Evolutionary conservation across 2,113 vertebrate genomes (phyloP).

Genomic region (Anolis carolinensis): DNA sequence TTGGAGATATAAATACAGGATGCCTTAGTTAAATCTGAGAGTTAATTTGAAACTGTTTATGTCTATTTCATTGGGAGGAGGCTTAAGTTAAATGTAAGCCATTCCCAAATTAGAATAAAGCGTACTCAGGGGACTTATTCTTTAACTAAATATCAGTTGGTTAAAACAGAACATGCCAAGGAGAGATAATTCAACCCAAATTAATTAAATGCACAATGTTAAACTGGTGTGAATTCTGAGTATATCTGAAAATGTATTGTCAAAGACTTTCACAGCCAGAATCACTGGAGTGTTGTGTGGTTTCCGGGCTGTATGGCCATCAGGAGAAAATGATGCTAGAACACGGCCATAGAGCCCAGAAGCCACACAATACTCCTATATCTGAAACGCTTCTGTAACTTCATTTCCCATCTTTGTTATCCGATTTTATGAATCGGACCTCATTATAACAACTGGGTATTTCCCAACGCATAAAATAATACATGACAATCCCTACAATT

Average conservation of each 20-base stretch:
- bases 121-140: background rate
- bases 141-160: conserved; percentile 22
- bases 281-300: too few relatives aligned
- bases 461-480: background rate
- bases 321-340: too few relatives aligned
- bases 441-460: background rate
- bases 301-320: too few relatives aligned
- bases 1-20: conserved; percentile 2
- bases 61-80: background rate
- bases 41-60: background rate
- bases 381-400: background rate
- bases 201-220: background rate
- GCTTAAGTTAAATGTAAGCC: conserved; percentile 3
- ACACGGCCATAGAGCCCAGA: too few relatives aligned
- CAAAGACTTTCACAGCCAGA: too few relatives aligned
- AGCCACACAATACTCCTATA: background rate
- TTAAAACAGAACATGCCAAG: background rate
- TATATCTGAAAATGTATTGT: background rate
- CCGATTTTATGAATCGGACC: background rate
- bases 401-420: background rate
- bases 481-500: too few relatives aligned
- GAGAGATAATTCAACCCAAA: conserved; percentile 16
- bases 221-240: background rate
- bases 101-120: background rate
- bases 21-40: conserved; percentile 14